These are phyloP conservation scores for Propithecus deckenii DNA, from an alignment of 2,797 vertebrate species.

Conservation along the genomic window DNA sequence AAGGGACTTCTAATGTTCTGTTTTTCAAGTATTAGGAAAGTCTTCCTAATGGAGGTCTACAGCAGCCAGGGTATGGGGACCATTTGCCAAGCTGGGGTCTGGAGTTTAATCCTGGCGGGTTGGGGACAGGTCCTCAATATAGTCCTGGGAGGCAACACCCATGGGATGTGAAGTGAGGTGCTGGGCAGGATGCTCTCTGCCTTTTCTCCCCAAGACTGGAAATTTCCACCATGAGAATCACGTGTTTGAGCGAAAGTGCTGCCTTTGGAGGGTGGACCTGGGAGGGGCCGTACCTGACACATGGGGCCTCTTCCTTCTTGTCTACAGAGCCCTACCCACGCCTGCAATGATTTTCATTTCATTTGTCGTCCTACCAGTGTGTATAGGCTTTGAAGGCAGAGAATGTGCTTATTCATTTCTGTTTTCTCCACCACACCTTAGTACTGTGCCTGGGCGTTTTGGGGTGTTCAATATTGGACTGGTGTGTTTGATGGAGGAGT, in stretches of 20 bases:
- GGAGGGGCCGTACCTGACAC: background rate
- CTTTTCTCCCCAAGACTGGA: background rate
- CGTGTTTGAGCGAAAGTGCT: no score
- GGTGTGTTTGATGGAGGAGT: background rate
- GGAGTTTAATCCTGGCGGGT: background rate
- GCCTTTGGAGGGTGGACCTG: background rate
- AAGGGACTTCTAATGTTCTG: background rate
- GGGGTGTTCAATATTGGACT: background rate
- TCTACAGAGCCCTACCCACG: no score
- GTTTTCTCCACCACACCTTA: background rate
- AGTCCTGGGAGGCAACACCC: background rate
- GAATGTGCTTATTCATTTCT: background rate
- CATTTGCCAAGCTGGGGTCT: background rate
- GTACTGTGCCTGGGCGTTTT: background rate
- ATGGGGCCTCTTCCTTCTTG: background rate
- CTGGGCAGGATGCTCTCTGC: no score
- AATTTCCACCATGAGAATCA: background rate
- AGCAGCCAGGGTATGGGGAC: background rate
- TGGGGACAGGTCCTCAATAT: background rate
- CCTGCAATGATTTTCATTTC: background rate
- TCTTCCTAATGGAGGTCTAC: background rate
- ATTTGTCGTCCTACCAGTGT: background rate
- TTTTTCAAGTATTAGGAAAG: background rate
- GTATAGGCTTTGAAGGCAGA: background rate
- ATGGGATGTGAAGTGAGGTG: fast-evolving